Percentiles rank a stretch among this genome's conserved stretches.
Conservation (phyloP, 2,888 invertebrate species). For the Mythimna lalbum region DNA sequence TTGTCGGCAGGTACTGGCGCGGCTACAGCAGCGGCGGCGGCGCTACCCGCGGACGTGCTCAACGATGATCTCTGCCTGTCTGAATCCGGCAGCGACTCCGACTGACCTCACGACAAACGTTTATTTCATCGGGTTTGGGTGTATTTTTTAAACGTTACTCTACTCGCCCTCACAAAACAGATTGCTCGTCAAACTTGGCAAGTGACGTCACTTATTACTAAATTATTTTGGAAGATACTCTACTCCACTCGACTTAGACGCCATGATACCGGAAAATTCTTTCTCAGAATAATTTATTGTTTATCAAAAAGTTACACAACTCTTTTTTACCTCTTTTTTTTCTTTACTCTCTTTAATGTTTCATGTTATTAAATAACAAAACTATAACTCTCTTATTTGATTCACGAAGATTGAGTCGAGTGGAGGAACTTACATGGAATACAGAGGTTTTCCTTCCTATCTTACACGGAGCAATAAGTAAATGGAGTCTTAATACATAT, state of each 20-base stretch:
- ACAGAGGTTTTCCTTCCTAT: slow-evolving; percentile 11
- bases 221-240: background rate
- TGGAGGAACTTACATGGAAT: background rate
- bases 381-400: background rate
- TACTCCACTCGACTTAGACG: background rate
- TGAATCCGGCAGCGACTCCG: slow-evolving; percentile 95
- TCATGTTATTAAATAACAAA: background rate
- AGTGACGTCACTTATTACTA: slow-evolving; percentile 50
- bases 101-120: slow-evolving; percentile 86
- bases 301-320: background rate
- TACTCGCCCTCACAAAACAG: slow-evolving; percentile 53
- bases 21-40: slow-evolving; percentile 59
- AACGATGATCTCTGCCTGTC: slow-evolving; percentile 96
- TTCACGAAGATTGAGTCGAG: background rate
- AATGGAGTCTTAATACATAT: slow-evolving; percentile 32
- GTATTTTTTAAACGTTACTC: slow-evolving; percentile 60
- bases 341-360: background rate
- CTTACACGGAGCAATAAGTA: slow-evolving; percentile 32
- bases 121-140: slow-evolving; percentile 68
- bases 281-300: background rate
- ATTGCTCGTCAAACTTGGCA: slow-evolving; percentile 66
- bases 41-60: slow-evolving; percentile 92
- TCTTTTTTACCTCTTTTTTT: background rate
- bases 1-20: no score
- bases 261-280: background rate